Percentiles rank a stretch among this genome's conserved stretches.
Conservation (phyloP, 2,797 vertebrate species). For the Cossypha caffra region DNA sequence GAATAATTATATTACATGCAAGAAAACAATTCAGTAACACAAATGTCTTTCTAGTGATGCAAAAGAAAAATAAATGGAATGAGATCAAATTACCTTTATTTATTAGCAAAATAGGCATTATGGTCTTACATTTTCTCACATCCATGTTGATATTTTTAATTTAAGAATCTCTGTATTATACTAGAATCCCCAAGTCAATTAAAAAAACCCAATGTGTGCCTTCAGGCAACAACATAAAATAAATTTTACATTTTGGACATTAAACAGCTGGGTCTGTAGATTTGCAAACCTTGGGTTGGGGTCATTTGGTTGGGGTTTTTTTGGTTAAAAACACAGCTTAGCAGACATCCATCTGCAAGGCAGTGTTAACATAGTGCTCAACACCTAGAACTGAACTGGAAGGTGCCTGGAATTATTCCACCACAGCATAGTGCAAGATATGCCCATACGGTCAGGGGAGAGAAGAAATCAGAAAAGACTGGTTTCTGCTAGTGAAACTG, state of each 20-base stretch:
- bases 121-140: background rate
- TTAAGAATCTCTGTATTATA: background rate
- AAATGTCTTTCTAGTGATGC: background rate
- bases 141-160: background rate
- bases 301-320: background rate
- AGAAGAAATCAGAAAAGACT: background rate
- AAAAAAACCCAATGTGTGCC: background rate
- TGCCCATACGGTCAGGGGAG: background rate
- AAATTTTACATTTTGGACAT: background rate
- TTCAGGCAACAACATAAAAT: background rate
- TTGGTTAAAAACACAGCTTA: background rate
- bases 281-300: background rate
- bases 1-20: background rate
- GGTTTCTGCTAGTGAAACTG: background rate
- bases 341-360: background rate
- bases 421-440: rapidly evolving
- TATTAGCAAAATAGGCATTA: background rate
- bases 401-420: background rate
- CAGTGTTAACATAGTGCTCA: background rate
- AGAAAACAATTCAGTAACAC: background rate
- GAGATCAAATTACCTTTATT: background rate
- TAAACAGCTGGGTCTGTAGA: background rate
- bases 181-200: background rate
- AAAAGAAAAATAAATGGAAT: background rate
- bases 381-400: background rate